These are phyloP conservation scores for Triplophysa bombifrons DNA, from an alignment of 2,797 vertebrate genomes.

Conservation along the genomic window DNA sequence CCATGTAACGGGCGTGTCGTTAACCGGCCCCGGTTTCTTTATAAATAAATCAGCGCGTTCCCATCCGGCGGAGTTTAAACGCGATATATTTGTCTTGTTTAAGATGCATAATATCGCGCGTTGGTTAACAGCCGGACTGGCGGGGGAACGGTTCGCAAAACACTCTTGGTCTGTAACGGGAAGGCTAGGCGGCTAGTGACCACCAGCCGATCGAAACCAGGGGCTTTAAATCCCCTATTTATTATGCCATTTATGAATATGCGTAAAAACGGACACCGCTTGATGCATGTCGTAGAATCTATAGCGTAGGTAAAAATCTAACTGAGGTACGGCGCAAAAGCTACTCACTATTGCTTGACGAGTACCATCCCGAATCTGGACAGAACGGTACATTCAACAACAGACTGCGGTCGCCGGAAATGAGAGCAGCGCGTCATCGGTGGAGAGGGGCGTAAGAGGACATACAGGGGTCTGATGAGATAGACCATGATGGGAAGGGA, in stretches of 20 bases:
- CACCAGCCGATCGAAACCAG: conserved; percentile 32
- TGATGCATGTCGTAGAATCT: background rate
- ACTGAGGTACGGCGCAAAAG: background rate
- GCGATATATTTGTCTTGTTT: background rate
- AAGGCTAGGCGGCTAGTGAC: conserved; percentile 33
- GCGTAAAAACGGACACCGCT: background rate
- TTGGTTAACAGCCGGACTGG: background rate
- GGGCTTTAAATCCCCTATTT: conserved; percentile 8
- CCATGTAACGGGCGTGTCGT: conserved; percentile 40
- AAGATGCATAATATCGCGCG: background rate
- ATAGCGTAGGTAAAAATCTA: background rate
- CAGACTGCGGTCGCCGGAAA: conserved; percentile 59
- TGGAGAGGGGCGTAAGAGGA: conserved; percentile 41
- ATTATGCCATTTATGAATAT: conserved; percentile 5
- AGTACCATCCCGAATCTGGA: conserved; percentile 64
- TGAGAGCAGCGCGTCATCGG: conserved; percentile 55
- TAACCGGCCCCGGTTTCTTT: conserved; percentile 13
- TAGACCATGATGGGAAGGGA: conserved; percentile 52
- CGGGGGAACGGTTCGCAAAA: background rate
- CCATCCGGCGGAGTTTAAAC: background rate
- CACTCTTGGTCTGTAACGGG: conserved; percentile 8
- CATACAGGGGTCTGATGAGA: conserved; percentile 36
- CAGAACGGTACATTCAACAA: conserved; percentile 61
- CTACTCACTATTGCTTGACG: conserved; percentile 67
- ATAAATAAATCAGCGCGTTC: background rate